Evolutionary conservation across 1,140 invertebrate species (phyloP), one percentile per base, ranked within the genome.

Genomic region (Ceratosolen fusciceps): DNA sequence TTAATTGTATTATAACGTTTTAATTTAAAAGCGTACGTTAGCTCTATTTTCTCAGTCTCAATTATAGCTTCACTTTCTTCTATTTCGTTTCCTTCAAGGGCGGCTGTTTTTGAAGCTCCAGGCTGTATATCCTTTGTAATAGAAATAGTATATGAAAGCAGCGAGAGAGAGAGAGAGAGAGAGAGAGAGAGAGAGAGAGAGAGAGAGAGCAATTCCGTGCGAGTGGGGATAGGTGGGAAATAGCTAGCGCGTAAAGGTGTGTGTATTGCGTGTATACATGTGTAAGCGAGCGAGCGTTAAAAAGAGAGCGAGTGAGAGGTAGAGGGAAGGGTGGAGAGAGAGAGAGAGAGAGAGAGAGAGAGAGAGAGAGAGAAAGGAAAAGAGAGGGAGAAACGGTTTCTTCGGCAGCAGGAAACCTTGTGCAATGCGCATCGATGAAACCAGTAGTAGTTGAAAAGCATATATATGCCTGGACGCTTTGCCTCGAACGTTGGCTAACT

Each of bases 381-480:
- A 29, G 2, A 74, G 72, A 31, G 54, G 60, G 19, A 29, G n/a
- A 67, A 10, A 49, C 52, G 47, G 67, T 26, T 71, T 71, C 65
- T 12, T 43, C 39, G 39, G 5, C 12, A 43, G 39, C 39, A 12
- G 39, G 39, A 5, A 43, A 12, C 39, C 39, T 43, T 43, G 39
- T 43, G 39, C 39, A 43, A 12, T 12, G 39, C 39, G 39, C 39
- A 43, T 43, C 39, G 39, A 43, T 43, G 39, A 12, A 43, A 43
- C 39, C 39, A 43, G 39, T 43, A 43, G 5, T 54, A 10, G 31
- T 14, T 26, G 49, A 7, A 29, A 39, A 21, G 62, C 60, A 56
- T 31, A 78, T 73, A 78, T 81, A 65, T 81, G 77, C 62, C 72
- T 54, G 21, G 49, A 26, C 70, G 43, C 39, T 43, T 26, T 19